phyloP scores from a whole-genome alignment of 2,797 vertebrate species.

The Takifugu ocellatus region DNA sequence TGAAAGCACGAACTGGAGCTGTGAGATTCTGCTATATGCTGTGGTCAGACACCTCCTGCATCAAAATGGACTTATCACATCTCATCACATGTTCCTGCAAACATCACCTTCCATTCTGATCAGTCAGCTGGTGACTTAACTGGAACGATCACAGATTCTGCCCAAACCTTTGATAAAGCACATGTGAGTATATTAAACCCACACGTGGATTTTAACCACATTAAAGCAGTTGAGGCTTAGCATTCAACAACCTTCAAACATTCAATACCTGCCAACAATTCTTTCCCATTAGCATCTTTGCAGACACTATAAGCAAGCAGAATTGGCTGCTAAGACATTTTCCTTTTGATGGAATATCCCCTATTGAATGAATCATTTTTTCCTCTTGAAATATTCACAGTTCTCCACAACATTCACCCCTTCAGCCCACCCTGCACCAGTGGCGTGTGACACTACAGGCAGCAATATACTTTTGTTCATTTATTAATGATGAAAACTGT shows the following conservation, averaged over 20 bases:
- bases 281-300: too few relatives aligned
- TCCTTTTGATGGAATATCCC: too few relatives aligned
- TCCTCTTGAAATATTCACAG: neutral
- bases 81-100: conserved; percentile 62
- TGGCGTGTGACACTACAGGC: neutral
- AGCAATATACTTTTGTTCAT: neutral
- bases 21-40: conserved; percentile 55
- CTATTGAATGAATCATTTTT: neutral
- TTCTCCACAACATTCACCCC: neutral
- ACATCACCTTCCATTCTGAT: conserved; percentile 38
- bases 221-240: neutral
- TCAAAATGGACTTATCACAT: conserved; percentile 66
- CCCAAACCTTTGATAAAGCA: neutral
- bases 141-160: too few relatives aligned
- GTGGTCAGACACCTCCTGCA: conserved; percentile 54
- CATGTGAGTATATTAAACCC: too few relatives aligned
- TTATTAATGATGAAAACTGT: neutral
- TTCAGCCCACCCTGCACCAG: neutral
- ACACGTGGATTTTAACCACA: neutral
- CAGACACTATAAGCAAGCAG: too few relatives aligned
- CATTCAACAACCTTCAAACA: too few relatives aligned
- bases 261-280: neutral
- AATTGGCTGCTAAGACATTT: too few relatives aligned
- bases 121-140: conserved; percentile 26
- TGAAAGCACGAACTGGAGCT: conserved; percentile 35